Base-by-base conservation (phyloP, 2,888 invertebrate genomes). In the Unio delphinus region DNA sequence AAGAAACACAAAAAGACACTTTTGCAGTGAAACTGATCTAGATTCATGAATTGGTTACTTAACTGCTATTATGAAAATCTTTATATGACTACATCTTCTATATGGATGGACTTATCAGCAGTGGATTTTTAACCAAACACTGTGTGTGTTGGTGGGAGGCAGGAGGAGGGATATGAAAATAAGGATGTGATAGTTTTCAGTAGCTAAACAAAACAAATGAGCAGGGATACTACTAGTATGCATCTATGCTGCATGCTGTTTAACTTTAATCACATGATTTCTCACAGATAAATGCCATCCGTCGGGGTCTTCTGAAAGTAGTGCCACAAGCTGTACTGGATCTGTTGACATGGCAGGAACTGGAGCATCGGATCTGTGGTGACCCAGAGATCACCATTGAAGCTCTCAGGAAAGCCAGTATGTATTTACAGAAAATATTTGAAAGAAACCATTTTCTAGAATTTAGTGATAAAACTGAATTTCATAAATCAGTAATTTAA, bases 271-370 rank as follows among this genome's bases (percentile, higher is more conserved):
- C 11, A 15, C 45, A 45, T 45, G 45, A 45, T 67, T 54, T 61
- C 18, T 76, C 69, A 18, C 72, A 89, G 88, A 74, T 89, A 23
- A 77, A 74, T 30, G 87, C 89, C 4, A 82, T 89, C 7, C 80
- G 83, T 62, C 74, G 78, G 68, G 90, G 90, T 2, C 74, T 90
- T 62, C 78, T 88, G 62, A 84, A 85, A 64, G 89, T 88, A 8
- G 81, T 90, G 15, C 89, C 90, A 7, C 83, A 87, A 72, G 88
- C 89, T 68, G 88, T 89, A 18, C 79, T 89, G 17, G 85, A 87
- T 64, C 73, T 90, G 28, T 75, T 89, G 45, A 89, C 89, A 0
- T 89, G 89, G 89, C 88, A 89, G 67, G 89, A 89, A 69, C 76
- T 89, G 64, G 89, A 90, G 74, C 83, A 83, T 23, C 73, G 86